Evolutionary conservation across 2,797 vertebrate species (phyloP), one percentile per base, ranked within the genome.

Genomic region (Mastacembelus armatus): DNA sequence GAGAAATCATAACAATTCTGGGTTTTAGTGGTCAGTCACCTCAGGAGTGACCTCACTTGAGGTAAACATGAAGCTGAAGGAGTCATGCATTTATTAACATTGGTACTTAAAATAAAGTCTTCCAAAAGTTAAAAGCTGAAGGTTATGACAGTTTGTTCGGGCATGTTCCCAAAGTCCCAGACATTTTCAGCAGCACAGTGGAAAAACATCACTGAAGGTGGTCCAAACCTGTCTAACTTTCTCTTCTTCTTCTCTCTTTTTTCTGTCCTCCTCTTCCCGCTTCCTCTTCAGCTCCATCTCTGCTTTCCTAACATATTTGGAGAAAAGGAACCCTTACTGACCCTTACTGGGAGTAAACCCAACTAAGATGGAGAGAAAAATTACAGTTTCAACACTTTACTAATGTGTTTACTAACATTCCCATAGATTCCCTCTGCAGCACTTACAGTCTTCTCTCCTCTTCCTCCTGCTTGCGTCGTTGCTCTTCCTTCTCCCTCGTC

Each of bases 271-370:
- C 59, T 99, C 98, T 19, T 96, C 97, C 59, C 96, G 95, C 87
- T 97, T 99, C 85, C 98, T 94, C 89, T 99, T 99, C 70, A 92
- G 92, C 85, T 99, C 98, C 91, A 99, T 99, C 86, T 98, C 97
- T 47, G 95, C 89, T 92, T 99, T 99, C 88, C 98, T 99, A 67
- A 77, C 68, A 73, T 57, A 59, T 66, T 73, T 21, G 52, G 27
- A 57, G 11, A 71, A 27, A 35, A 39, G 0, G 49, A 43, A 10
- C 26, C 4, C 42, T 39, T 7, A 29, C 21, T 22, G 7, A 10
- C 26, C 4, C 42, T 39, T 7, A 29, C 21, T 22, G 7, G 36
- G 3, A 32, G 16, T 15, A n/a, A n/a, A 18, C 16, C 8, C 35
- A 1, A 15, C 33, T 4, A 14, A 14, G 16, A 7, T 44, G 3